Conservation (phyloP, 2,888 invertebrate species). For the Nycteola revayana region DNA sequence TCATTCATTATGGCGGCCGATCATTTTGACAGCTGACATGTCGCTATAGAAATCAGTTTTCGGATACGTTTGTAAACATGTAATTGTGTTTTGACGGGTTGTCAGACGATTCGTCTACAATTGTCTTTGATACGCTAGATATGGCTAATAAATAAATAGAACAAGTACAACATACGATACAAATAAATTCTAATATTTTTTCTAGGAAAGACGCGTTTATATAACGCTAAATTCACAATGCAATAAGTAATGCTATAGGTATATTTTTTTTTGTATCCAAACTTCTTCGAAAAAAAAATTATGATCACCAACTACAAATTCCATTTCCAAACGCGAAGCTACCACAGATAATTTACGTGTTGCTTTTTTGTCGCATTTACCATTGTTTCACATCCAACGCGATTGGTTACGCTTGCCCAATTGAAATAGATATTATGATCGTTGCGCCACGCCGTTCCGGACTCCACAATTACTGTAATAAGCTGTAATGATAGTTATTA, state of each 20-base stretch:
- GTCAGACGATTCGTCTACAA: constrained; percentile 24
- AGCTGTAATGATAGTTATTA: constrained; percentile 40
- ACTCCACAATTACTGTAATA: constrained; percentile 43
- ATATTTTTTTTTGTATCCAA: too few species aligned
- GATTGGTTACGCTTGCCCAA: constrained; percentile 39
- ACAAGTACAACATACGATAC: too few species aligned
- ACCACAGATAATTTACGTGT: constrained; percentile 17
- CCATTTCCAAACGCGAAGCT: background rate
- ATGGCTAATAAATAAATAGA: too few species aligned
- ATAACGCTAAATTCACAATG: too few species aligned
- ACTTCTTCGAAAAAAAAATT: too few species aligned
- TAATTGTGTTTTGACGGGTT: constrained; percentile 38
- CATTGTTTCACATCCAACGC: background rate
- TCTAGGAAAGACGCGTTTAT: too few species aligned
- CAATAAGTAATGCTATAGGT: too few species aligned
- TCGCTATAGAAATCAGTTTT: constrained; percentile 32
- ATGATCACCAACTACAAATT: too few species aligned
- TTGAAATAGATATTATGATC: constrained; percentile 54
- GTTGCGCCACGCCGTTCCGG: constrained; percentile 30
- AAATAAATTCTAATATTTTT: too few species aligned
- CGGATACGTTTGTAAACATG: constrained; percentile 34
- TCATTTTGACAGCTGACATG: constrained; percentile 29
- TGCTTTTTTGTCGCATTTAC: background rate
- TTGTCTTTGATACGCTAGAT: constrained; percentile 17
- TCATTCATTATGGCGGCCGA: constrained; percentile 39